Evolutionary conservation across 2,888 invertebrate species (phyloP), one percentile per base, ranked within the genome.

Genomic region (Cerastoderma edule): DNA sequence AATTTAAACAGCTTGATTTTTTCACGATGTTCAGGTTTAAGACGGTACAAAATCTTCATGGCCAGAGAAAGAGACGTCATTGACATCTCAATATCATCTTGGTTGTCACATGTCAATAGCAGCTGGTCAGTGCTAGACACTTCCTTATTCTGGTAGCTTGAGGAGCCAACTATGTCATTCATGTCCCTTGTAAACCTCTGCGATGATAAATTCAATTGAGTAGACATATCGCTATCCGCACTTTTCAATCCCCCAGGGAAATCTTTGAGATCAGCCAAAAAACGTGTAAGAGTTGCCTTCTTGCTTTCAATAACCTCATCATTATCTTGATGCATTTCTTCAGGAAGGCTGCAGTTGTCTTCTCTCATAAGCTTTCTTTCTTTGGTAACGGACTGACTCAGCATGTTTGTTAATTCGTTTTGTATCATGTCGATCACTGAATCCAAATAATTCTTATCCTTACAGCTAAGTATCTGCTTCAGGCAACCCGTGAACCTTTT

Each of bases 1-100:
- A 54, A 27, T 54, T 57, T 63, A 27, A 56, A 70, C 35, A 81
- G 63, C n/a, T 72, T 39, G 0, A 81, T 35, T 32, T 65, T 78
- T 24, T 78, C 78, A 39, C 80, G 50, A 33, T 77, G 80, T 69
- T 80, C 80, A 60, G 80, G 74, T 44, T 76, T 77, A n/a, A 76
- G 65, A 28, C 80, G 63, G 57, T 72, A 67, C 8, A 80, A 50
- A 32, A 80, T 80, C 46, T 74, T 76, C 57, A 68, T 50, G 1
- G 73, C 80, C 1, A 80, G 53, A 39, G 67, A 60, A 22, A 67
- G 50, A 8, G 76, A 28, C 2, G 67, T 69, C 46, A 50, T 22
- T 35, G 44, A 48, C 10, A 66, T 66, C 10, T 71, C 66, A 22
- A 67, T 53, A 28, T 65, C 64, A 16, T 65, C 64, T 8, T 27